Evolutionary conservation across 2,888 invertebrate genomes (phyloP).

Genomic region (Himalopsyche anomala): DNA sequence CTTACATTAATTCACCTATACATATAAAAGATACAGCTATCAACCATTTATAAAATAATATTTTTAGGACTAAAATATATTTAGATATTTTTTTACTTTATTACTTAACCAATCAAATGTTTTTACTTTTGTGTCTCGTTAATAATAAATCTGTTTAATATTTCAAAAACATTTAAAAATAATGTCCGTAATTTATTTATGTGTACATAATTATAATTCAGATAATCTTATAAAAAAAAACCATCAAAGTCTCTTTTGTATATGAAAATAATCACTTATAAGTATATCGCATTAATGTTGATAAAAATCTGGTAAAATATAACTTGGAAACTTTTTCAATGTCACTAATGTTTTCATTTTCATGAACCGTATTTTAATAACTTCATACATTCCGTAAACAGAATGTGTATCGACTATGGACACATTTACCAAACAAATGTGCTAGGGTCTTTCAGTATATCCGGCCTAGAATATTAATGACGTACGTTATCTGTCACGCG

Average conservation of each 20-base stretch:
- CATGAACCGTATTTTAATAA: not conserved
- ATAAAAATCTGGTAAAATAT: not conserved
- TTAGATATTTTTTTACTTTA: too few species aligned
- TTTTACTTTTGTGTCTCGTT: too few species aligned
- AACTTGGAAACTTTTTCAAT: not conserved
- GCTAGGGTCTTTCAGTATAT: constrained; percentile 13
- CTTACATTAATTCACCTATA: too few species aligned
- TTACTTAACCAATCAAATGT: too few species aligned
- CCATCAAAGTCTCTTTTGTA: not conserved
- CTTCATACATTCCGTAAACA: not conserved
- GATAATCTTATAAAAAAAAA: too few species aligned
- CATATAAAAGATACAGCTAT: too few species aligned
- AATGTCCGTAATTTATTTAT: too few species aligned
- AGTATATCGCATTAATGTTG: not conserved
- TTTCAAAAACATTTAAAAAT: too few species aligned
- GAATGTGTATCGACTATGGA: constrained; percentile 4
- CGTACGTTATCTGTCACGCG: not conserved
- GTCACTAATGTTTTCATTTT: not conserved
- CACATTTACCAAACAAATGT: not conserved
- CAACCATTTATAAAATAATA: too few species aligned
- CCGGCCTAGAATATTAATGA: constrained; percentile 12
- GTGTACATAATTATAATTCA: too few species aligned
- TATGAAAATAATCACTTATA: not conserved
- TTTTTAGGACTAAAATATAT: too few species aligned
- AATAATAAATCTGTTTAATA: too few species aligned